Base-by-base conservation (phyloP, 2,888 invertebrate species). In the Hetaerina titia region DNA sequence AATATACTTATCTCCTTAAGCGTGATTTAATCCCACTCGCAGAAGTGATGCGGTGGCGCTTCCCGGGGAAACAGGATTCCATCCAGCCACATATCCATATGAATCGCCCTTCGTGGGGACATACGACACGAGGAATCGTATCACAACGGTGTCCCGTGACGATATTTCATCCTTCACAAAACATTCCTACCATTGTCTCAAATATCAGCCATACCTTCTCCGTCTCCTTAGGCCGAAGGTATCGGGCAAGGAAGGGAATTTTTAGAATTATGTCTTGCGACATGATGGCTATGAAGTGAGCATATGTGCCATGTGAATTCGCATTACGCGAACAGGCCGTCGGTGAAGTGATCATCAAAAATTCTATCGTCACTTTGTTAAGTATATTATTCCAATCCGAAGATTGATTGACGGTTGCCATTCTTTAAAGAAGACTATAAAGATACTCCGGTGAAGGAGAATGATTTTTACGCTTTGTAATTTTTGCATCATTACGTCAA, bases 1-100 rank as follows among this genome's bases (percentile, higher is more conserved):
- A 92, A 92, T 92, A 74, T 56, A 92, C 64, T 92, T 64, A 90
- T 64, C 45, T 69, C 69, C 45, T 64, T 69, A 92, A 56, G 92
- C 92, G 74, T 92, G 92, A 74, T 92, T 92, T 56, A 92, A 69
- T 69, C 92, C 69, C 45, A 19, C 45, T 64, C 63, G 15, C 90
- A 9, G 63, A 90, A 90, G 11, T 22, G 45, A 63, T 64, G 64
- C 45, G 45, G 13, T 89, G 90, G 95, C 90, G 69, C 69, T n/a
- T 69, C 69, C 19, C 7, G 19, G 4, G 7, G 19, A 22, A 69
- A n/a, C 22, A 22, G 15, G 31, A 81, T 81, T 81, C 31, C 31
- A 15, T 9, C 81, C 45, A 45, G 4, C 31, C 81, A 81, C 11
- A 15, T 81, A n/a, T 69, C n/a, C 22, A n/a, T 69, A n/a, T 69